A percentile compares a stretch with the other conserved stretches of the same genome.
Conservation (phyloP, 1,140 invertebrate species). For the Trinorchestia longiramus region DNA sequence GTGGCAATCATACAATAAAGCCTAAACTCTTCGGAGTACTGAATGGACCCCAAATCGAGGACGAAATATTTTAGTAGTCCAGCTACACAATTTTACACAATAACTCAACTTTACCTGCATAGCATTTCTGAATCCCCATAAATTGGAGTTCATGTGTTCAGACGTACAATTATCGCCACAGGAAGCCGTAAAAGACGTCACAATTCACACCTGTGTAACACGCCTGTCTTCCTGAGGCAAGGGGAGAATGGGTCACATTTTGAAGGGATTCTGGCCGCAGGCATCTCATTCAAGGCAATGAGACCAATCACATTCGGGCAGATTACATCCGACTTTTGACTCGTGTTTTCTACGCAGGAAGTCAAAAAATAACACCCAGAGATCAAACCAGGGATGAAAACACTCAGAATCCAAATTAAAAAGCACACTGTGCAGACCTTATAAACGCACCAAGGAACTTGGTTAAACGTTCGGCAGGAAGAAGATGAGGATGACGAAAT, state of each 20-base stretch:
- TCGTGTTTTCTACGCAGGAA: neutral
- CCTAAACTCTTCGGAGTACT: too few species aligned
- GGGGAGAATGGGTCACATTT: neutral
- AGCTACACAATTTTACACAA: too few species aligned
- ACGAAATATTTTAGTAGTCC: too few species aligned
- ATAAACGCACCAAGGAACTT: neutral
- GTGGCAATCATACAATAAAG: too few species aligned
- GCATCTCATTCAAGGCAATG: neutral
- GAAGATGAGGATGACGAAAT: neutral
- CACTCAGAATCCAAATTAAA: neutral
- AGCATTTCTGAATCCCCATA: too few species aligned
- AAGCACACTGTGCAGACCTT: neutral
- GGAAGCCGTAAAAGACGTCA: neutral
- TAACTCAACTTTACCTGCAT: too few species aligned
- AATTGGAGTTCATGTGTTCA: too few species aligned
- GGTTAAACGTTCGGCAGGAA: neutral
- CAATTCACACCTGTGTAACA: neutral
- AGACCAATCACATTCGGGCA: constrained; percentile 33
- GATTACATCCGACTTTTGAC: constrained; percentile 27
- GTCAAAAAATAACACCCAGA: neutral
- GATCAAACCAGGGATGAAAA: neutral
- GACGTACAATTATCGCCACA: neutral
- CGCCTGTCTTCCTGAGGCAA: neutral
- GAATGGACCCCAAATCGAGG: too few species aligned
- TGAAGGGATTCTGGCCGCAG: neutral